These are phyloP conservation scores for Lutjanus campechanus DNA, from an alignment of 2,797 vertebrate species.

Conservation along the genomic window DNA sequence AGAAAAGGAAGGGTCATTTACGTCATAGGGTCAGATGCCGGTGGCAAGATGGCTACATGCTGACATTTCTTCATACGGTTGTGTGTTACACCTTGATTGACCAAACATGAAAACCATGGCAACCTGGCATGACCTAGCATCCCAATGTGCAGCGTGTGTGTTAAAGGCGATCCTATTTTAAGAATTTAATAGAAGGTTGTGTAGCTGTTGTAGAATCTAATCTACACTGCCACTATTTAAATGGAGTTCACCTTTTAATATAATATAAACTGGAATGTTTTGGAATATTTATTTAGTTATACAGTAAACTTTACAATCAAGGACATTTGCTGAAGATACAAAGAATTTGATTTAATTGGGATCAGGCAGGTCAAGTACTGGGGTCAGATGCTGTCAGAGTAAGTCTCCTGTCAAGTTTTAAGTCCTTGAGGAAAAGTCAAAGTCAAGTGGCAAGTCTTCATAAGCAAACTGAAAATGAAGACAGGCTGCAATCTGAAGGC, in stretches of 20 bases:
- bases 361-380: neutral
- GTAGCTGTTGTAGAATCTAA: neutral
- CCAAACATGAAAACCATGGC: conserved; percentile 41
- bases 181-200: neutral
- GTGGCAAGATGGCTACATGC: conserved; percentile 29
- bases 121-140: conserved; percentile 22
- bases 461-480: neutral
- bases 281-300: neutral
- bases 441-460: conserved; percentile 5
- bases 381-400: neutral
- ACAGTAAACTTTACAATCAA: neutral
- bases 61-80: conserved; percentile 56
- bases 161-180: conserved; percentile 8
- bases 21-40: conserved; percentile 61
- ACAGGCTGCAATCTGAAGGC: neutral
- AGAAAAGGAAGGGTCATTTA: conserved; percentile 48
- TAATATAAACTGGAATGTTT: neutral
- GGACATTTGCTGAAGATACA: neutral
- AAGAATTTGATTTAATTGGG: conserved; percentile 12
- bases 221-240: too few relatives aligned
- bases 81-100: conserved; percentile 28
- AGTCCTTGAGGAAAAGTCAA: neutral
- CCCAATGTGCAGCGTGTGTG: conserved; percentile 1
- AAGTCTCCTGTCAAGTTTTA: conserved; percentile 7
- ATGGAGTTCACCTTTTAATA: neutral